phyloP scores from a whole-genome alignment of 2,113 vertebrate species.

The Octodon degus region DNA sequence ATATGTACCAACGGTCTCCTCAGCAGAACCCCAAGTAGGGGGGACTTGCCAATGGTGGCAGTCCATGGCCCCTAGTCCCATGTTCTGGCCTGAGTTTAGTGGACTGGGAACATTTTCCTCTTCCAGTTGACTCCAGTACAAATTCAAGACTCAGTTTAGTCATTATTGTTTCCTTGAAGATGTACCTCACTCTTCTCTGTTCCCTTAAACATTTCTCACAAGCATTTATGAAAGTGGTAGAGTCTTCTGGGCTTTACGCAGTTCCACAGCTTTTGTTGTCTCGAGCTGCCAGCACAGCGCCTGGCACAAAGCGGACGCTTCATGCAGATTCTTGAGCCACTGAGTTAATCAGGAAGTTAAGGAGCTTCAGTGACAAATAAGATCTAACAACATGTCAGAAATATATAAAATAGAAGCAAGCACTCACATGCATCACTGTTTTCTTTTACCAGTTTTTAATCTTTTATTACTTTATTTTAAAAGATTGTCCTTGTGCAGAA shows the following conservation, averaged over 20 bases:
- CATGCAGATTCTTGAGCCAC: conserved; percentile 12
- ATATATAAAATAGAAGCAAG: not conserved
- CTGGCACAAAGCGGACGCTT: not conserved
- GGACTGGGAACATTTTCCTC: not conserved
- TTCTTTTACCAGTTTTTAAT: conserved; percentile 36
- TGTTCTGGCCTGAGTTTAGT: not conserved
- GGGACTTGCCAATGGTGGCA: not conserved
- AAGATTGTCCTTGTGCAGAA: conserved; percentile 1
- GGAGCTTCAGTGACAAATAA: not conserved
- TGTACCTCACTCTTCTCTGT: not conserved
- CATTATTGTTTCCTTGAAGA: not conserved
- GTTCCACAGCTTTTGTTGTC: not conserved
- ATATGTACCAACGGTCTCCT: not conserved
- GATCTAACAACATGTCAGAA: not conserved
- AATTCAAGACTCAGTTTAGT: conserved; percentile 6
- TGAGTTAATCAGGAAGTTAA: conserved; percentile 27
- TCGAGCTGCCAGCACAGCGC: not conserved
- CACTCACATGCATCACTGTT: not conserved
- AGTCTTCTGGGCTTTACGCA: not conserved
- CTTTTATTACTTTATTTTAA: conserved; percentile 63
- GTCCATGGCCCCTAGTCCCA: not conserved
- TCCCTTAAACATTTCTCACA: not conserved
- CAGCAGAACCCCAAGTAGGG: not conserved
- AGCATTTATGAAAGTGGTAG: not conserved
- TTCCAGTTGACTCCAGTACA: not conserved